Evolutionary conservation across 2,113 vertebrate species (phyloP).

Genomic region (Brachirus orientalis): DNA sequence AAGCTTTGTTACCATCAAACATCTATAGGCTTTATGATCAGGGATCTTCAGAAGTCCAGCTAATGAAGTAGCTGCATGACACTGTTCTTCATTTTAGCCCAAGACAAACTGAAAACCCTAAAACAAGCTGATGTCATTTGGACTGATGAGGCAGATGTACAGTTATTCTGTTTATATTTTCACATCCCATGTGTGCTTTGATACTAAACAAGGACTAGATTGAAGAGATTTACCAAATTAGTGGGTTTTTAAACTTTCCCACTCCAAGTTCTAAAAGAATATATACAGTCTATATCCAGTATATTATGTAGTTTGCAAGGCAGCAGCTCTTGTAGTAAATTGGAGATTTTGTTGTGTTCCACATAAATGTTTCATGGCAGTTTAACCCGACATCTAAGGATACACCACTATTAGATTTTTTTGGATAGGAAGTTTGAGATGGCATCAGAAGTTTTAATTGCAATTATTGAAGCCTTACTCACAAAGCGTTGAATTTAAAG

Average conservation of each 20-base stretch:
- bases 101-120: not conserved
- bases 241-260: not conserved
- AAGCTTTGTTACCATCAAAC: not conserved
- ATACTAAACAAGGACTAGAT: slow-evolving; percentile 2
- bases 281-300: no score
- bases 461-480: not conserved
- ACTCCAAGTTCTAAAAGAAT: not conserved
- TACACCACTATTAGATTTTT: not conserved
- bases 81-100: not conserved
- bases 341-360: no score
- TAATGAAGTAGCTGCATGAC: not conserved
- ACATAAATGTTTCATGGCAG: no score
- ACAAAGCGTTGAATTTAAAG: not conserved
- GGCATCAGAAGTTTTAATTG: not conserved
- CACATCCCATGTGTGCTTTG: not conserved
- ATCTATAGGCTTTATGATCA: not conserved
- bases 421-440: not conserved
- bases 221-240: not conserved
- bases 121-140: no score
- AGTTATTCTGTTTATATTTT: not conserved
- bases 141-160: not conserved
- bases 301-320: no score
- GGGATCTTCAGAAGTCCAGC: not conserved
- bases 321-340: not conserved
- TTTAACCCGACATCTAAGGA: no score